phyloP scores from a whole-genome alignment of 2,113 vertebrate genomes.

The Alces alces region DNA sequence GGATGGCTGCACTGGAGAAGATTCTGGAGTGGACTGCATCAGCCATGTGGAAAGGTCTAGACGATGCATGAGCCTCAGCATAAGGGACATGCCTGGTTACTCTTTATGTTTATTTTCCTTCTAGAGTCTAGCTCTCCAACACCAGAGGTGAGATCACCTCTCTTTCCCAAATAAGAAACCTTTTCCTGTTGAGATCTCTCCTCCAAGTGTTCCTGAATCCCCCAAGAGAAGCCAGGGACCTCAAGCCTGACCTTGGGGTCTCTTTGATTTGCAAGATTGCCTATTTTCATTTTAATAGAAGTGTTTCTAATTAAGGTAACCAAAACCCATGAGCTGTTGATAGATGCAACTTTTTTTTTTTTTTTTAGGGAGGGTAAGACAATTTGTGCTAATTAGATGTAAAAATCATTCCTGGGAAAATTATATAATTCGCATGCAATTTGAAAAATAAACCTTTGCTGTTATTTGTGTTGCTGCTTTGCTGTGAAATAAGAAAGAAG shows the following conservation, averaged over 20 bases:
- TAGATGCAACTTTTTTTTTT: slow-evolving; percentile 46
- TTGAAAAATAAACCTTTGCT: slow-evolving; percentile 59
- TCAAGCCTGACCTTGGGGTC: slow-evolving; percentile 28
- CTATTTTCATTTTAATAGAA: slow-evolving; percentile 52
- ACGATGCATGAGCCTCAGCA: background rate
- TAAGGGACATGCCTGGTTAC: background rate
- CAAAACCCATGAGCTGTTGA: slow-evolving; percentile 56
- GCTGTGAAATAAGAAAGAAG: slow-evolving; percentile 40
- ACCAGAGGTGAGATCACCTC: background rate
- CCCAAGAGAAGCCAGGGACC: background rate
- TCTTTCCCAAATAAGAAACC: background rate
- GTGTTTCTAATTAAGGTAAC: slow-evolving; percentile 43
- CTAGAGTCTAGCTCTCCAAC: background rate
- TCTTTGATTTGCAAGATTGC: slow-evolving; percentile 42
- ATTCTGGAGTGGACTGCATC: background rate
- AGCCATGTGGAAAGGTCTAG: background rate
- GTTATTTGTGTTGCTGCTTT: slow-evolving; percentile 55
- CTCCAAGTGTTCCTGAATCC: background rate
- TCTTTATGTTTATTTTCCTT: background rate
- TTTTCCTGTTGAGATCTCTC: background rate
- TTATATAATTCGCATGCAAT: slow-evolving; percentile 72
- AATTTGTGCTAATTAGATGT: slow-evolving; percentile 75
- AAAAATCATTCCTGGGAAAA: slow-evolving; percentile 74
- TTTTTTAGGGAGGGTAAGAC: slow-evolving; percentile 4
- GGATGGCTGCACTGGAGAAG: background rate